Evolutionary conservation across 2,113 vertebrate species (phyloP), one percentile per base, ranked within the genome.

Genomic region (Baryphthengus martii): DNA sequence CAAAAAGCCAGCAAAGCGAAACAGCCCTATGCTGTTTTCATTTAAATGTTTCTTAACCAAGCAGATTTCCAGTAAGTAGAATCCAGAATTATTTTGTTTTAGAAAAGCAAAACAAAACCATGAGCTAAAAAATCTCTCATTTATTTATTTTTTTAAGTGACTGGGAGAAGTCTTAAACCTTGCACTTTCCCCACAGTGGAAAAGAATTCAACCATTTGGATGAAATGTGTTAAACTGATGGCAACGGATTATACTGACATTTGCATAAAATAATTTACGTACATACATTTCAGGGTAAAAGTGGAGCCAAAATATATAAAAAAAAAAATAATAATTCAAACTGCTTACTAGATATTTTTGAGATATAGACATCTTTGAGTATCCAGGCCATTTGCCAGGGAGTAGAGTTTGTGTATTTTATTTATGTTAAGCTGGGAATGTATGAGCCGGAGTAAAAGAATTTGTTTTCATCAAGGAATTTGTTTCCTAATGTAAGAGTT

Each of bases 41-140:
- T 96, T 88, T 89, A 75, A 96, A 76, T 83, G 47, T 92, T 93
- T 93, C 83, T 93, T 86, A 84, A 90, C 61, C 52, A 66, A 83
- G 76, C 44, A 93, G 68, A 86, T 92, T 96, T 95, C 79, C 95
- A 81, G 68, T 75, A 93, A 95, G 83, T 33, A 81, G 76, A 89
- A 94, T 86, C 35, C 65, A 93, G 68, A 81, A 75, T 86, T 73
- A 78, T 89, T 96, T 95, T 92, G 89, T 84, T 96, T 95, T 78
- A 93, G 62, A 65, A 89, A 90, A 86, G 52, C 35, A 89, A 93
- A 96, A 92, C 61, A 94, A 94, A 94, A 68, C 42, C 66, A 52
- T 65, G 65, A 80, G 37, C 25, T 81, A 81, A 84, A 84, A 88
- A 88, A 86, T 93, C 56, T 86, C 75, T 86, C 61, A 49, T 86